These are phyloP conservation scores for Potamarius usumacintae DNA, from an alignment of 2,113 vertebrate species.

Conservation along the genomic window DNA sequence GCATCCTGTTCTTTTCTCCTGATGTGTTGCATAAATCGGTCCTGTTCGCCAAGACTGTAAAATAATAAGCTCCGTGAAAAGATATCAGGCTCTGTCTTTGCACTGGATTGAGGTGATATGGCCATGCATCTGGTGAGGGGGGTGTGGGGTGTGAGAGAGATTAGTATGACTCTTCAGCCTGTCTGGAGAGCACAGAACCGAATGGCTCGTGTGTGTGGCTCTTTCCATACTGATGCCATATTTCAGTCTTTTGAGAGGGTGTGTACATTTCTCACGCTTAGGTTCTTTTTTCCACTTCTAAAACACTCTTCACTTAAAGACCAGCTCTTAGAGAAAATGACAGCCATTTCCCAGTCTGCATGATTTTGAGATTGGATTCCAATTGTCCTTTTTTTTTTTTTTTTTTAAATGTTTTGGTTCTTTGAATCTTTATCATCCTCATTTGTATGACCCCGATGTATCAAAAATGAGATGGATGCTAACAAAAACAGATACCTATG, in stretches of 20 bases:
- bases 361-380: neutral
- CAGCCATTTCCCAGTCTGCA: neutral
- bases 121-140: slow-evolving; percentile 37
- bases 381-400: neutral
- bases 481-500: neutral
- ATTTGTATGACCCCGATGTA: neutral
- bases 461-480: neutral
- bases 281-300: neutral
- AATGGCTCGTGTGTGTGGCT: neutral
- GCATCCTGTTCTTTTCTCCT: neutral
- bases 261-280: neutral
- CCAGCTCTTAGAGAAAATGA: neutral
- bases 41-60: slow-evolving; percentile 20
- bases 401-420: neutral
- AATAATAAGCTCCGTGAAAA: slow-evolving; percentile 25
- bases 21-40: neutral
- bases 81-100: slow-evolving; percentile 29
- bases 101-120: slow-evolving; percentile 31
- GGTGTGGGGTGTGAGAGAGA: neutral
- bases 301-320: neutral
- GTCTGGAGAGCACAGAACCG: slow-evolving; percentile 24
- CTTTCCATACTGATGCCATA: slow-evolving; percentile 4
- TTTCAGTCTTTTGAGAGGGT: neutral
- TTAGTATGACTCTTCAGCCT: neutral
- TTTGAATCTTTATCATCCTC: neutral